Conservation (phyloP, 2,888 invertebrate genomes). For the Petrophora chlorosata region DNA sequence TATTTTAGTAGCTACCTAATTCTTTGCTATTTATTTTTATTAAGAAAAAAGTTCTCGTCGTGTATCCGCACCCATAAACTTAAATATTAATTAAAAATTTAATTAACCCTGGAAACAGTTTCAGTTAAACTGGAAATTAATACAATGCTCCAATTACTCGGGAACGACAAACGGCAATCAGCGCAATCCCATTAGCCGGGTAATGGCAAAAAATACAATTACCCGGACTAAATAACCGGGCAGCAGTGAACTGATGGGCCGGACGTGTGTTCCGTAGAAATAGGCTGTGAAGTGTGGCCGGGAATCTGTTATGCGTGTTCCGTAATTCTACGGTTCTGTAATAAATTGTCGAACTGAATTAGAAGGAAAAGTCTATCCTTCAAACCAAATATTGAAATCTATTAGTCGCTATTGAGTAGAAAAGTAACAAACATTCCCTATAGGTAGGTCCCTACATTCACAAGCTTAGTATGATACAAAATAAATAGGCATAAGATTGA, state of each 20-base stretch:
- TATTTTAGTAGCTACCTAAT: too few relatives aligned
- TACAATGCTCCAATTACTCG: slow-evolving; percentile 42
- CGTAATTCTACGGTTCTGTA: too few relatives aligned
- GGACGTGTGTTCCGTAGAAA: slow-evolving; percentile 20
- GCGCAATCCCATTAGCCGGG: slow-evolving; percentile 44
- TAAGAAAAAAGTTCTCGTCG: too few relatives aligned
- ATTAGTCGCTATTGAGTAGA: too few relatives aligned
- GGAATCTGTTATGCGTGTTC: slow-evolving; percentile 21
- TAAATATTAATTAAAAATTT: slow-evolving; percentile 31
- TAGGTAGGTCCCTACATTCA: too few relatives aligned
- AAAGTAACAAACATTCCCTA: too few relatives aligned
- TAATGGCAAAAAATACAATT: slow-evolving; percentile 42
- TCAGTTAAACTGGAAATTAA: slow-evolving; percentile 44
- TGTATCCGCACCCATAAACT: not conserved
- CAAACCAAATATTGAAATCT: too few relatives aligned
- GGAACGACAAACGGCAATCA: slow-evolving; percentile 42
- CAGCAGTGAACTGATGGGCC: slow-evolving; percentile 8
- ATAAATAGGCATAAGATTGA: too few relatives aligned
- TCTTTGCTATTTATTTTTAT: too few relatives aligned
- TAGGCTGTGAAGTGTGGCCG: not conserved
- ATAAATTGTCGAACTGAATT: too few relatives aligned
- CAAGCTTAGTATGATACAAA: too few relatives aligned
- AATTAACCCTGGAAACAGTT: slow-evolving; percentile 27
- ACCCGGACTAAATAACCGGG: slow-evolving; percentile 35
- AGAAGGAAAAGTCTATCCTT: too few relatives aligned